Evolutionary conservation across 2,113 vertebrate genomes (phyloP).

Genomic region (Hassar affinis): DNA sequence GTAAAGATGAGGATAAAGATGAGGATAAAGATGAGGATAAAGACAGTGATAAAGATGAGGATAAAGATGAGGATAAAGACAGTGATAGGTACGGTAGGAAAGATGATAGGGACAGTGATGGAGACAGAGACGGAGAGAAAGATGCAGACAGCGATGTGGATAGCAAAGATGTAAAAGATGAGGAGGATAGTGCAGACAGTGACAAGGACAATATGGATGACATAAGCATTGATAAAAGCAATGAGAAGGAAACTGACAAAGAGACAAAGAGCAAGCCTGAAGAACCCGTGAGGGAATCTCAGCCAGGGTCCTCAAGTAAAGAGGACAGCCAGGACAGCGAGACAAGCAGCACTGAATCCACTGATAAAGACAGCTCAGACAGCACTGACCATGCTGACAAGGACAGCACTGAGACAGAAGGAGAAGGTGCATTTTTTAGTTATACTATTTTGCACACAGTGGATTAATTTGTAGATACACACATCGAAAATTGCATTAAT

Average conservation of each 20-base stretch:
- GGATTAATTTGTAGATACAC: neutral
- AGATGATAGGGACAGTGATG: slow-evolving; percentile 10
- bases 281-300: slow-evolving; percentile 8
- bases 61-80: slow-evolving; percentile 8
- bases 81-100: neutral
- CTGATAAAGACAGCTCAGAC: slow-evolving; percentile 40
- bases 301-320: slow-evolving; percentile 22
- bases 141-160: neutral
- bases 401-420: slow-evolving; percentile 45
- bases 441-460: neutral
- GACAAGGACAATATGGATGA: neutral
- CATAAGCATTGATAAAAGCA: slow-evolving; percentile 22
- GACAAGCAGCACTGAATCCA: slow-evolving; percentile 33
- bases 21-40: neutral
- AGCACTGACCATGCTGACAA: slow-evolving; percentile 24
- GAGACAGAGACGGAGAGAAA: neutral
- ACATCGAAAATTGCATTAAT: neutral
- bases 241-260: neutral
- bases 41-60: neutral
- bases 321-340: slow-evolving; percentile 40
- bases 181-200: slow-evolving; percentile 16
- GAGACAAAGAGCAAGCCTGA: slow-evolving; percentile 29
- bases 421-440: slow-evolving; percentile 30
- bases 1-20: neutral
- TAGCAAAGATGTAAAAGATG: slow-evolving; percentile 15